A percentile compares a stretch with the other conserved stretches of the same genome.
These are phyloP conservation scores for Drosophila gaucha DNA, from an alignment of 2,888 invertebrate genomes.

Conservation along the genomic window DNA sequence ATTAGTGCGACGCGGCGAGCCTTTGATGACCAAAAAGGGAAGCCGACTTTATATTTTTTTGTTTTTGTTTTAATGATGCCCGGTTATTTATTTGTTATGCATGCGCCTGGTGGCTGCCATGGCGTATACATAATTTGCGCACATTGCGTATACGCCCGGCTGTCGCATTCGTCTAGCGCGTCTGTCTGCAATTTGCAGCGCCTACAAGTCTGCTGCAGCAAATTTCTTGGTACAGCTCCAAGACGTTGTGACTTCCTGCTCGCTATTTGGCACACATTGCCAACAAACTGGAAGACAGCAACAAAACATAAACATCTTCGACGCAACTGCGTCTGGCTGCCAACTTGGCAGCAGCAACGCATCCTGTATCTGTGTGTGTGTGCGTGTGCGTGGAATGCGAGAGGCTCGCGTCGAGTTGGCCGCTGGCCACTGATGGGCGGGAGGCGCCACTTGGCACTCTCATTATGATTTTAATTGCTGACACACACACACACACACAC, in stretches of 20 bases:
- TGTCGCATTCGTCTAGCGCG: slow-evolving; percentile 47
- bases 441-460: slow-evolving; percentile 67
- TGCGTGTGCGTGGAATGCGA: slow-evolving; percentile 56
- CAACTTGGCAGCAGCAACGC: slow-evolving; percentile 57
- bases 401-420: slow-evolving; percentile 65
- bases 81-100: slow-evolving; percentile 72
- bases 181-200: slow-evolving; percentile 81
- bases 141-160: slow-evolving; percentile 60
- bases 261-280: slow-evolving; percentile 48
- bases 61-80: slow-evolving; percentile 36
- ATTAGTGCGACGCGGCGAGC: slow-evolving; percentile 71
- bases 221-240: slow-evolving; percentile 53
- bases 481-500: slow-evolving; percentile 52
- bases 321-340: slow-evolving; percentile 49
- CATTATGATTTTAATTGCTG: slow-evolving; percentile 81
- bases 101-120: slow-evolving; percentile 28
- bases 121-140: slow-evolving; percentile 42
- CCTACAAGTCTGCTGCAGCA: slow-evolving; percentile 82
- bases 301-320: slow-evolving; percentile 57
- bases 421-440: slow-evolving; percentile 62
- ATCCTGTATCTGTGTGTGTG: slow-evolving; percentile 42
- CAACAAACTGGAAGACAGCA: slow-evolving; percentile 39
- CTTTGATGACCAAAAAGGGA: slow-evolving; percentile 57
- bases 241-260: slow-evolving; percentile 45
- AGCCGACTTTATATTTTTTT: slow-evolving; percentile 16